Base-by-base conservation (phyloP, 2,113 vertebrate genomes). In the Notechis scutatus region DNA sequence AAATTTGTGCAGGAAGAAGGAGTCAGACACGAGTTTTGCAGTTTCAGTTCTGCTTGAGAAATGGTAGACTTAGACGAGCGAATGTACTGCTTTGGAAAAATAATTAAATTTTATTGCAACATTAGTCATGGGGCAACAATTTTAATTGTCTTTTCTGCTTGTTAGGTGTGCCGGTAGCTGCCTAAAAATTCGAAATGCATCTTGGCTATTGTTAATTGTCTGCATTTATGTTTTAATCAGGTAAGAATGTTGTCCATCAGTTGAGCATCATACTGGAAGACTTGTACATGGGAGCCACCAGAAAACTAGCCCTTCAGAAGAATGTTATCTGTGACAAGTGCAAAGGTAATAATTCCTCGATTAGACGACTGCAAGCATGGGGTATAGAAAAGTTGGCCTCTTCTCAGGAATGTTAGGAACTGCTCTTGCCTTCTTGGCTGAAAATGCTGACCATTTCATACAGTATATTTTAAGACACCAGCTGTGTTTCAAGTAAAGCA, bases 281-380 rank as follows among this genome's bases (percentile, higher is more conserved):
- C 87, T 96, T 99, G 10, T 99, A 99, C 97, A 99, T 98, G 61
- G 98, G 99, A 94, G 88, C 98, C 92, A 99, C 98, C 15, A 98
- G 99, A 96, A 99, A 99, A 95, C 96, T 99, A 89, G 99, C 98
- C n/a, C 98, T 99, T 92, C 99, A 99, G 95, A 99, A 99, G 97
- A 99, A 99, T 45, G 94, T 99, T 0, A 99, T 99, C 96, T 99
- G 99, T 97, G 98, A 98, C 88, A 99, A 99, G 97, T 99, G 99
- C 96, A 99, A 99, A 93, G 99, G 99, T 99, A 98, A 96, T n/a
- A 50, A 20, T 18, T 50, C 1, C 56, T 64, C 4, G 34, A 18
- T 45, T 42, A 10, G 24, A 23, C 11, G 21, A 15, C 15, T 3
- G 7, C 24, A 47, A 26, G 64, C 23, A 1, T n/a, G 3, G 34